Percentiles rank a stretch among this genome's conserved stretches.
Conservation (phyloP, 2,113 vertebrate genomes). For the Oreochromis aureus region DNA sequence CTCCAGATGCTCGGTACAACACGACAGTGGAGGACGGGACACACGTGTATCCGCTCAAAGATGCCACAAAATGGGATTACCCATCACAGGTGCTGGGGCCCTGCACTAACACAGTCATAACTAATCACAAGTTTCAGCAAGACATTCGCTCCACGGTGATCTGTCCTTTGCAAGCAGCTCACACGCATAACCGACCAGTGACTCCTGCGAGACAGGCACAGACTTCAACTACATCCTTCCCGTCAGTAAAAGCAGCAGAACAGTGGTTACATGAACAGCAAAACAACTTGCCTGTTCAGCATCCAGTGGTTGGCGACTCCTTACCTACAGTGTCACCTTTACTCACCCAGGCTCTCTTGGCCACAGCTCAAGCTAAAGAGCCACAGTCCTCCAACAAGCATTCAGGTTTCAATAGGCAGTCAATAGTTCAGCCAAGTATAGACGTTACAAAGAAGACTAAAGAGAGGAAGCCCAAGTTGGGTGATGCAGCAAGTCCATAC, state of each 20-base stretch:
- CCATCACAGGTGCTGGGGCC: background rate
- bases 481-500: conserved; percentile 77
- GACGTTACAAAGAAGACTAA: conserved; percentile 71
- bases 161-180: conserved; percentile 3
- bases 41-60: background rate
- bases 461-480: conserved; percentile 75
- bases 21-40: background rate
- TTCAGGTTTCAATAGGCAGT: conserved; percentile 7
- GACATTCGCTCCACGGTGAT: conserved; percentile 1
- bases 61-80: background rate
- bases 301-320: background rate
- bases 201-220: background rate
- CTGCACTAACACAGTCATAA: background rate
- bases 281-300: background rate
- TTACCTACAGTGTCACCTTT: background rate
- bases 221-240: background rate
- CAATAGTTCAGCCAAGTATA: conserved; percentile 2
- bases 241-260: background rate
- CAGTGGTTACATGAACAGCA: conserved; percentile 11
- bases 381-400: background rate
- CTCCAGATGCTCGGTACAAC: background rate
- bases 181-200: background rate
- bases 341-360: background rate
- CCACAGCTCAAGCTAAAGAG: background rate
- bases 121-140: background rate